phyloP scores from a whole-genome alignment of 2,113 vertebrate genomes.

The Phrynocephalus versicolor region DNA sequence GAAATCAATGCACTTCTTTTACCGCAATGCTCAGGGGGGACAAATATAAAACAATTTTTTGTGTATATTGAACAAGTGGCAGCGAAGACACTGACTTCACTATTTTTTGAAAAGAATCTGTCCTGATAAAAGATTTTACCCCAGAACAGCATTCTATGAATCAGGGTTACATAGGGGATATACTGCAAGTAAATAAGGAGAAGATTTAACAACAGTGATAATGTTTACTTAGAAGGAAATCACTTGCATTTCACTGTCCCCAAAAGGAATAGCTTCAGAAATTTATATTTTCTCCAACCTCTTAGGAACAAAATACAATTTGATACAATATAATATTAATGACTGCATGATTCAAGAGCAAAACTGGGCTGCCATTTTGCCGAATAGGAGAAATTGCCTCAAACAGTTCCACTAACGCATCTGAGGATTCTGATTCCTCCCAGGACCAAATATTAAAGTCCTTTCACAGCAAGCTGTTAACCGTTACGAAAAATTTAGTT shows the following conservation, averaged over 20 bases:
- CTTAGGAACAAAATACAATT: neutral
- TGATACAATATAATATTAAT: neutral
- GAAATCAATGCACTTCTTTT: neutral
- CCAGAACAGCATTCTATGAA: neutral
- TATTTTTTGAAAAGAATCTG: neutral
- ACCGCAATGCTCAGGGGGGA: neutral
- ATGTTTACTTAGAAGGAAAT: neutral
- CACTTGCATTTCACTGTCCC: neutral
- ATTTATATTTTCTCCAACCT: neutral
- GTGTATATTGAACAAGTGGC: neutral
- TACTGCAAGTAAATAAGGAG: neutral
- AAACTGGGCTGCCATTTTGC: neutral
- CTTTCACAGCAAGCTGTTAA: neutral
- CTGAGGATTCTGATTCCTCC: neutral
- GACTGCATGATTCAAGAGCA: neutral
- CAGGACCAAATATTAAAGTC: neutral
- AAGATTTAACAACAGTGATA: neutral
- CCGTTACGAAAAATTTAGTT: neutral
- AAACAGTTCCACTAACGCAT: neutral
- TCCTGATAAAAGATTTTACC: conserved; percentile 21
- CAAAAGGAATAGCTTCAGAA: neutral
- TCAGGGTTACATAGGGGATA: neutral
- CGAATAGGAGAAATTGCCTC: neutral
- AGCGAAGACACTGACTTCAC: neutral
- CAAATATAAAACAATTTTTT: neutral